A percentile compares a stretch with the other conserved stretches of the same genome.
phyloP scores from a whole-genome alignment of 2,888 invertebrate genomes.

The Noctua pronuba region DNA sequence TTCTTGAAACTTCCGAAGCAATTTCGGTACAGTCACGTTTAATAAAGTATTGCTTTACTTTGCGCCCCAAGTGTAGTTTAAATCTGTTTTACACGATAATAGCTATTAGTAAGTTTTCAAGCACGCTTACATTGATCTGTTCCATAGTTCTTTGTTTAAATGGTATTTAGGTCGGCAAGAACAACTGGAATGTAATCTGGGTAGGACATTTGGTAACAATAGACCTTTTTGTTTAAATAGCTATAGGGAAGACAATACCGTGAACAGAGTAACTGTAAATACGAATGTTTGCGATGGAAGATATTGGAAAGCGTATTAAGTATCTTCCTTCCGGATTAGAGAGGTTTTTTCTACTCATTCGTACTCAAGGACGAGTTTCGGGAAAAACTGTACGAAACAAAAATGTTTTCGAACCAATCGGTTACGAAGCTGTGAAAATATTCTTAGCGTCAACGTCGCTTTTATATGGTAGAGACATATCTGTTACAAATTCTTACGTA shows the following conservation, averaged over 20 bases:
- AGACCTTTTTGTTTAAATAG: slow-evolving; percentile 54
- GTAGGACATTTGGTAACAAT: slow-evolving; percentile 58
- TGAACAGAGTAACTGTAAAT: slow-evolving; percentile 59
- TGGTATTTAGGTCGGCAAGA: slow-evolving; percentile 58
- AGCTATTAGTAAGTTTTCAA: slow-evolving; percentile 71
- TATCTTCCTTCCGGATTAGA: slow-evolving; percentile 44
- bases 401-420: slow-evolving; percentile 29
- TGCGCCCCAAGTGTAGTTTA: slow-evolving; percentile 68
- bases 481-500: neutral
- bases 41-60: slow-evolving; percentile 70
- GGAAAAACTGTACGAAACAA: slow-evolving; percentile 11
- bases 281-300: slow-evolving; percentile 53
- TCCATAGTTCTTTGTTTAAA: slow-evolving; percentile 59
- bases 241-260: slow-evolving; percentile 49
- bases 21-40: slow-evolving; percentile 66
- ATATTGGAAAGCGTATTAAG: slow-evolving; percentile 52
- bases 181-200: slow-evolving; percentile 56
- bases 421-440: slow-evolving; percentile 8
- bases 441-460: neutral
- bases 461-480: neutral
- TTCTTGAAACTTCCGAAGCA: slow-evolving; percentile 55
- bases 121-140: slow-evolving; percentile 64
- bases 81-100: slow-evolving; percentile 72
- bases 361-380: neutral
- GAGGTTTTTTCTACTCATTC: slow-evolving; percentile 10